Evolutionary conservation across 1,140 invertebrate genomes (phyloP).

Genomic region (Lamellibrachia luymesi): DNA sequence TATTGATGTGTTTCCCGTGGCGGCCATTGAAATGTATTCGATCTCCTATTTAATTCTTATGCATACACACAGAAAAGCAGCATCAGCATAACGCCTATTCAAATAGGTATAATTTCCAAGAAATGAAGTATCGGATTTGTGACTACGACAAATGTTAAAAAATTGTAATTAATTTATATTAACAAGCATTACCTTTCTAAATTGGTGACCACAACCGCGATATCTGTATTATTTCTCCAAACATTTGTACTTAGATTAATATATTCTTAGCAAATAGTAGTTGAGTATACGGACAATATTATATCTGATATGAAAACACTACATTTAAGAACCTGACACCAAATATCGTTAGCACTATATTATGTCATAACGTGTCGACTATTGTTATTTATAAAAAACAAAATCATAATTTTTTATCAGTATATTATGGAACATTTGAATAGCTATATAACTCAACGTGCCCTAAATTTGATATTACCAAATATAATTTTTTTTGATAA

Average conservation of each 20-base stretch:
- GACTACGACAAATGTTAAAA: background rate
- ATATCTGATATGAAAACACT: too few relatives aligned
- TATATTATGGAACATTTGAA: background rate
- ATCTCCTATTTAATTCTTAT: background rate
- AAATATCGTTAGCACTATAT: too few relatives aligned
- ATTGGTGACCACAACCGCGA: background rate
- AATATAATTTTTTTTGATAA: background rate
- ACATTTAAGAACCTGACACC: too few relatives aligned
- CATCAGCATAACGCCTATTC: background rate
- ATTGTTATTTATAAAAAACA: background rate
- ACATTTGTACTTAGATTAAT: background rate
- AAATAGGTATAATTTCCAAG: background rate
- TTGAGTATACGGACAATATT: too few relatives aligned
- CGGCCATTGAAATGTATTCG: background rate
- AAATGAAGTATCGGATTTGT: background rate
- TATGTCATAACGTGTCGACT: too few relatives aligned
- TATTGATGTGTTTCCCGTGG: background rate
- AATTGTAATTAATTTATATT: too few relatives aligned
- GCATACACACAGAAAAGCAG: background rate
- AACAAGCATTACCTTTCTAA: background rate
- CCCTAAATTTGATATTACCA: background rate
- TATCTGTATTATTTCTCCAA: background rate
- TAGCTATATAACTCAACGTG: background rate
- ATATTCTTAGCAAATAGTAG: background rate
- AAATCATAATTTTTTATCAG: background rate